A percentile compares a stretch with the other conserved stretches of the same genome.
These are phyloP conservation scores for Myotis planiceps DNA, from an alignment of 2,797 vertebrate species.

Conservation along the genomic window DNA sequence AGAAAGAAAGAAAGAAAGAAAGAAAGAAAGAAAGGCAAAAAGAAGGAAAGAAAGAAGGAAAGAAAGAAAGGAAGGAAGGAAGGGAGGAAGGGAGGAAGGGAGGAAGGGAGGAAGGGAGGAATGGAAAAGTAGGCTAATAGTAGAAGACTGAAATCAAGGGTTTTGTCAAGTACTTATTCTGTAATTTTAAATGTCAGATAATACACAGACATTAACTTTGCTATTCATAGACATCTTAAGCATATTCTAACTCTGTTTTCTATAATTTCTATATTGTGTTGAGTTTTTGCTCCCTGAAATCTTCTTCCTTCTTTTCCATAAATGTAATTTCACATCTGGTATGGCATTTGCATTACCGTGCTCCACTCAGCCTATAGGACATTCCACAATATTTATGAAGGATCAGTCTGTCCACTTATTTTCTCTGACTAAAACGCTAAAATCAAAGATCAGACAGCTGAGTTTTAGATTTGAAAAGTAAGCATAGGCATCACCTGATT, in stretches of 20 bases:
- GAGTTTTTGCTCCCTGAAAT: background rate
- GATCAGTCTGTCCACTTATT: background rate
- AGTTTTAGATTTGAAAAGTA: slow-evolving; percentile 37
- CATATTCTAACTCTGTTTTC: background rate
- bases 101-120: background rate
- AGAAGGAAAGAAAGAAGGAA: background rate
- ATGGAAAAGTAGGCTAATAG: background rate
- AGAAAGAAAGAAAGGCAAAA: background rate
- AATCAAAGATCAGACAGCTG: background rate
- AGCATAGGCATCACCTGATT: background rate
- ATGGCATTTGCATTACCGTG: background rate
- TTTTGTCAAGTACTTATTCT: slow-evolving; percentile 7
- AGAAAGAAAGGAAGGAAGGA: background rate
- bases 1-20: background rate
- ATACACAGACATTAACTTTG: slow-evolving; percentile 4
- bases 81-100: background rate
- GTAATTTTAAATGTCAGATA: background rate
- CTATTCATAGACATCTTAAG: background rate
- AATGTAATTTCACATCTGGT: background rate
- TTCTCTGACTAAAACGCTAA: background rate
- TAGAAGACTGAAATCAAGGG: background rate
- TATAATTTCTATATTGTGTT: background rate
- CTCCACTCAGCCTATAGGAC: background rate
- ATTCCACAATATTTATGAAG: background rate
- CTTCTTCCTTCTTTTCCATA: background rate